These are phyloP conservation scores for Crotophaga sulcirostris DNA, from an alignment of 2,113 vertebrate genomes.

Conservation along the genomic window DNA sequence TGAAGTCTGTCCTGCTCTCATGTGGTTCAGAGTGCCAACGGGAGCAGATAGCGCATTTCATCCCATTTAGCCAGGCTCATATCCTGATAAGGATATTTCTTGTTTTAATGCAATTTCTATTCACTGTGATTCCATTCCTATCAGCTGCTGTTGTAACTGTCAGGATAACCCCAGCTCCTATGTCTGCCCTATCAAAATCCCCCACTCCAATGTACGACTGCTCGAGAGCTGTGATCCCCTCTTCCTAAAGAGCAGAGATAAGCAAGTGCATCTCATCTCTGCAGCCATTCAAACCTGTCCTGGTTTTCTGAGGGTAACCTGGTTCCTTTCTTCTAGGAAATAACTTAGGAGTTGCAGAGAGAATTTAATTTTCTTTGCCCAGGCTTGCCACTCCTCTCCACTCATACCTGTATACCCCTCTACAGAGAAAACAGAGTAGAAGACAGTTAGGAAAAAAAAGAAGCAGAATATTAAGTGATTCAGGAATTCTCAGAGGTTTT, in stretches of 20 bases:
- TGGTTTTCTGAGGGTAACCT: background rate
- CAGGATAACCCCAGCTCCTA: background rate
- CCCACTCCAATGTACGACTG: background rate
- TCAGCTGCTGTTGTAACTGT: background rate
- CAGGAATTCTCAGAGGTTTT: background rate
- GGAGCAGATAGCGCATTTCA: background rate
- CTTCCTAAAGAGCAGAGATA: background rate
- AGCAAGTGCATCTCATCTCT: background rate
- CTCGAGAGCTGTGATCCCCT: background rate
- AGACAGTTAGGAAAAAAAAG: background rate
- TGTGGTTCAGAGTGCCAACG: accelerated
- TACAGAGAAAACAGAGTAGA: background rate
- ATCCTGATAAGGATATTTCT: background rate
- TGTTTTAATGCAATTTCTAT: background rate
- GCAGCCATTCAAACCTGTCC: background rate
- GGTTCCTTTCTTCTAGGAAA: background rate
- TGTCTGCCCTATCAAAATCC: background rate
- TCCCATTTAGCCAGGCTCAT: background rate
- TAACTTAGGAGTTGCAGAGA: background rate
- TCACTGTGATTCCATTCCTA: background rate
- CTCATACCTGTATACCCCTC: background rate
- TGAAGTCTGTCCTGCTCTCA: background rate
- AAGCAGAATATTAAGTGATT: conserved; percentile 12
- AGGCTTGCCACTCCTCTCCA: background rate
- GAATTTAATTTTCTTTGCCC: conserved; percentile 9